A percentile compares a stretch with the other conserved stretches of the same genome.
Conservation (phyloP, 2,113 vertebrate species). For the Isurus oxyrinchus region DNA sequence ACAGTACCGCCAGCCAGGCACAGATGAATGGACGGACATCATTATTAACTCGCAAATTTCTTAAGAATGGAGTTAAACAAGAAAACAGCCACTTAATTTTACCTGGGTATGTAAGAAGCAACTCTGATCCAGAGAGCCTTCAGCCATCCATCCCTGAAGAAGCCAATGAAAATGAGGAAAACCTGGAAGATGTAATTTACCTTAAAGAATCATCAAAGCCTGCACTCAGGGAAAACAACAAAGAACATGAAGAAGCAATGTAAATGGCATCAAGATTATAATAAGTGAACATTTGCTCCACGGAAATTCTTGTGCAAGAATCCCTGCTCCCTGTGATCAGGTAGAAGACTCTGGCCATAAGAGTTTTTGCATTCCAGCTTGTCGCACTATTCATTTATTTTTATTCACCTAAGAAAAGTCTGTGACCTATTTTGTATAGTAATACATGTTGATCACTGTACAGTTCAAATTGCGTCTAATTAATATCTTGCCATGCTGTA, state of each 20-base stretch:
- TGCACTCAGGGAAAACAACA: conserved; percentile 34
- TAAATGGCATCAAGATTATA: conserved; percentile 41
- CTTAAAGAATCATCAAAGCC: conserved; percentile 55
- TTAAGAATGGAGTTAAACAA: conserved; percentile 41
- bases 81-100: conserved; percentile 58
- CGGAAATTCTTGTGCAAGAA: not conserved
- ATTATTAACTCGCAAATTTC: conserved; percentile 54
- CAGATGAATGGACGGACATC: conserved; percentile 62
- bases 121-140: conserved; percentile 68
- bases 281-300: conserved; percentile 1
- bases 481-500: not conserved
- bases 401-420: not conserved
- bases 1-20: conserved; percentile 75
- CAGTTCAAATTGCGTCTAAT: not conserved
- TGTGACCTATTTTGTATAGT: not conserved
- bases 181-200: conserved; percentile 58
- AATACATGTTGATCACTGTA: not conserved
- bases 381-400: not conserved
- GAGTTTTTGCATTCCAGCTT: not conserved
- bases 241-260: conserved; percentile 57
- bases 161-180: conserved; percentile 54
- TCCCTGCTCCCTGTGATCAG: not conserved
- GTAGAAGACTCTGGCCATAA: not conserved
- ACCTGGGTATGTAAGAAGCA: conserved; percentile 76
- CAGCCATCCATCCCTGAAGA: conserved; percentile 59